Base-by-base conservation (phyloP, 2,797 vertebrate genomes). In the Chelonia mydas region DNA sequence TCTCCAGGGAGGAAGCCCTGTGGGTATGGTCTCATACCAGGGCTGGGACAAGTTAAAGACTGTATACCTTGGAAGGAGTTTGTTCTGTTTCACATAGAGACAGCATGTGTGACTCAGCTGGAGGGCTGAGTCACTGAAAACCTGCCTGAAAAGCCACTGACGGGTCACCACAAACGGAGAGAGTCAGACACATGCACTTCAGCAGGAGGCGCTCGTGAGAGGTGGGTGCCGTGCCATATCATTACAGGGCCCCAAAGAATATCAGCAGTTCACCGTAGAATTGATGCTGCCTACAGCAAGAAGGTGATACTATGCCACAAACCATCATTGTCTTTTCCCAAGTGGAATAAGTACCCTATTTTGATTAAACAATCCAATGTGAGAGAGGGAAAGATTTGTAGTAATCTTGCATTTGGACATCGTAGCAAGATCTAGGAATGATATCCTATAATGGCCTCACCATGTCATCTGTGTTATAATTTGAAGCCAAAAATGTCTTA, bases 401-500 rank as follows among this genome's bases (percentile, higher is more conserved):
- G 28, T 80, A 74, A 65, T 82, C 37, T 17, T 53, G 50, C 94
- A 84, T 80, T 84, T 80, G 7, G 57, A 83, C 55, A 5, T 55
- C 61, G 92, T 0, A 0, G 80, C 11, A 65, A 89, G 25, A 45
- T 74, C n/a, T 50, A 37, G 57, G 68, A 79, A 54, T 0, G 0
- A 53, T 74, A 53, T 33, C 28, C 27, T 57, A 5, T 84, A 87
- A 79, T 5, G 0, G 54, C 21, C n/a, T 95, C 81, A 6, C 59
- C 81, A 1, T 86, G 87, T 93, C 61, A 57, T 0, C 21, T 13
- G 17, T 86, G 82, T 78, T 86, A 61, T n/a, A 57, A 47, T 81
- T 90, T 53, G 55, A 92, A 83, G 85, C 77, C 23, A 91, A 91
- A 80, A 16, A 89, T 87, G 27, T 68, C 65, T 88, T 92, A 82